Conservation (phyloP, 2,797 vertebrate species). For the Lutjanus argentimaculatus region DNA sequence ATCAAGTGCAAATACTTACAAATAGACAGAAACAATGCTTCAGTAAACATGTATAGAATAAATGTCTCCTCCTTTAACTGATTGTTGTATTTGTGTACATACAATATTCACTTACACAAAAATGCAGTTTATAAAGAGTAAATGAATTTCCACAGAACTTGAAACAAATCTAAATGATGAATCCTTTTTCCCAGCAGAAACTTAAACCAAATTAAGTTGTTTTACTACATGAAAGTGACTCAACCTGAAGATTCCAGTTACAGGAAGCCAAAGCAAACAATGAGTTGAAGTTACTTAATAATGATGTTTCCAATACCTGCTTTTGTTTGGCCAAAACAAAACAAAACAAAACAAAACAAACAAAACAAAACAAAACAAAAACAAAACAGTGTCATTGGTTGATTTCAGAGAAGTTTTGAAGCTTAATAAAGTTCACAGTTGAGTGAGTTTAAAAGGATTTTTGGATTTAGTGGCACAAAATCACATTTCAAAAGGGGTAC, state of each 20-base stretch:
- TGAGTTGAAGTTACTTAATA: background rate
- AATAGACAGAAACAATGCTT: background rate
- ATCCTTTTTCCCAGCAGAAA: background rate
- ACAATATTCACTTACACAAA: background rate
- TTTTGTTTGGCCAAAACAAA: background rate
- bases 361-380: background rate
- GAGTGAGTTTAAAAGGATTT: background rate
- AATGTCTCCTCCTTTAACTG: background rate
- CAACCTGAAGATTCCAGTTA: background rate
- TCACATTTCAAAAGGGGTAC: background rate
- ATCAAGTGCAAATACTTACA: slow-evolving; percentile 28
- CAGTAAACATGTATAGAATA: background rate
- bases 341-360: too few species aligned
- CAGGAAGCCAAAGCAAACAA: background rate
- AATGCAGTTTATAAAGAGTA: background rate
- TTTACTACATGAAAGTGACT: background rate
- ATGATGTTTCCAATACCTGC: background rate
- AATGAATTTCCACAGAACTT: background rate
- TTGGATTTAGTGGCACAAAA: background rate
- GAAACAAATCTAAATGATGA: background rate
- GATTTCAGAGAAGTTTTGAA: background rate
- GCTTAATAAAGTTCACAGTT: background rate
- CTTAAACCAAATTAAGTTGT: background rate
- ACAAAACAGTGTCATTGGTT: too few species aligned
- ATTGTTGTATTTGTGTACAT: background rate